These are phyloP conservation scores for Drosophila carrolli DNA, from an alignment of 1,140 invertebrate species.

Conservation along the genomic window DNA sequence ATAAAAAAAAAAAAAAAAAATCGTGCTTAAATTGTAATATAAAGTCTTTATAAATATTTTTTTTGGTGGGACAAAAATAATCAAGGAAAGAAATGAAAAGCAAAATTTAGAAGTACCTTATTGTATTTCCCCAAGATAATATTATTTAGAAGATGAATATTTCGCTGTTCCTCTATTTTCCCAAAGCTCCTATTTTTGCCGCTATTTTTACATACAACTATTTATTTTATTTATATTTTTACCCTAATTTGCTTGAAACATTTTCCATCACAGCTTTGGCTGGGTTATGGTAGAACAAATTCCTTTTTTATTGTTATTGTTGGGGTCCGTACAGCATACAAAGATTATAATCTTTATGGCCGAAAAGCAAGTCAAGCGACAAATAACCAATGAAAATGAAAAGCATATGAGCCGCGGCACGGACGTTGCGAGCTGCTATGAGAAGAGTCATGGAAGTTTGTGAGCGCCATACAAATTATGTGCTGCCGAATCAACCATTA, in stretches of 20 bases:
- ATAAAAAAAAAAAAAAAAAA: conserved; percentile 1
- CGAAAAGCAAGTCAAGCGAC: conserved; percentile 10
- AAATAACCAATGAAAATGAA: conserved; percentile 22
- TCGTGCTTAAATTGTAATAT: not conserved
- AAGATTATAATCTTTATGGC: conserved; percentile 15
- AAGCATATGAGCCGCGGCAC: conserved; percentile 8
- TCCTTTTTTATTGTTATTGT: conserved; percentile 12
- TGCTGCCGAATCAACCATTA: conserved; percentile 7
- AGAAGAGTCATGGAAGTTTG: not conserved
- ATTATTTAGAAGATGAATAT: not conserved
- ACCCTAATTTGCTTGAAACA: not conserved
- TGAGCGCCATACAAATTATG: not conserved
- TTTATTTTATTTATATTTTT: too few relatives aligned
- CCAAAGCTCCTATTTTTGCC: not conserved
- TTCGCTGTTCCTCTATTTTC: not conserved
- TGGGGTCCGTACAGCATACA: not conserved
- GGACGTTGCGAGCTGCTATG: not conserved
- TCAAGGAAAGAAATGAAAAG: too few relatives aligned
- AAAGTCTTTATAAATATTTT: too few relatives aligned
- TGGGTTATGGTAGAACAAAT: not conserved
- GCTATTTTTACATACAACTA: not conserved
- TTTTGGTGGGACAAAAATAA: not conserved
- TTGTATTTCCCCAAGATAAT: too few relatives aligned
- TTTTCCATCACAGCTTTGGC: not conserved
- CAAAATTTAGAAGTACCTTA: too few relatives aligned